Evolutionary conservation across 2,888 invertebrate species (phyloP).

Genomic region (Noctua pronuba): DNA sequence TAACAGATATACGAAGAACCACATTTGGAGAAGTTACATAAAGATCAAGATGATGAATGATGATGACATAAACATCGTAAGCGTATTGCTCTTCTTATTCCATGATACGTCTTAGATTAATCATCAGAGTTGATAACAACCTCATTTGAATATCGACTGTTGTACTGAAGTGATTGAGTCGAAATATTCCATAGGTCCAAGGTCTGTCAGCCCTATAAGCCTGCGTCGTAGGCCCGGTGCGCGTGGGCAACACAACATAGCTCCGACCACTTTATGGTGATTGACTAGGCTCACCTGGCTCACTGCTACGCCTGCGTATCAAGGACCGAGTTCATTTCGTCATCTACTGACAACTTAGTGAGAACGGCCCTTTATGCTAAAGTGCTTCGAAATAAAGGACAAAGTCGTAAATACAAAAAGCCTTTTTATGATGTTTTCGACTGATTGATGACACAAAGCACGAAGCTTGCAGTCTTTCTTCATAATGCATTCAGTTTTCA

Average conservation of each 20-base stretch:
- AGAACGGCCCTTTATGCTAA: background rate
- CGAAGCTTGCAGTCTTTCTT: constrained; percentile 7
- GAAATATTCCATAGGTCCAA: background rate
- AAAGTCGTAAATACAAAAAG: constrained; percentile 20
- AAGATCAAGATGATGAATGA: background rate
- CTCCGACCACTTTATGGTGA: constrained; percentile 53
- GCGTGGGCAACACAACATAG: constrained; percentile 60
- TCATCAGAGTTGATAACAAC: background rate
- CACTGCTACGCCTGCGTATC: constrained; percentile 32
- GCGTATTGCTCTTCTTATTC: background rate
- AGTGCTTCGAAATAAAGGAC: background rate
- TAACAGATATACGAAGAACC: background rate
- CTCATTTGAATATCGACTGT: background rate
- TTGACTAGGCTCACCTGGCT: constrained; percentile 48
- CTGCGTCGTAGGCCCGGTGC: constrained; percentile 33
- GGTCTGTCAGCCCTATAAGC: constrained; percentile 45
- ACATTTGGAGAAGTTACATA: background rate
- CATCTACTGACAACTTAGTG: constrained; percentile 21
- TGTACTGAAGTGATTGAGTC: background rate
- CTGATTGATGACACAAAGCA: constrained; percentile 13
- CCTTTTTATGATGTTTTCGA: constrained; percentile 11
- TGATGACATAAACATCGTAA: background rate
- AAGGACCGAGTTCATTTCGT: constrained; percentile 41
- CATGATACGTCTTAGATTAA: background rate
- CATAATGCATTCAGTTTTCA: constrained; percentile 17